Evolutionary conservation across 2,888 invertebrate genomes (phyloP).

Genomic region (Sipha maydis): DNA sequence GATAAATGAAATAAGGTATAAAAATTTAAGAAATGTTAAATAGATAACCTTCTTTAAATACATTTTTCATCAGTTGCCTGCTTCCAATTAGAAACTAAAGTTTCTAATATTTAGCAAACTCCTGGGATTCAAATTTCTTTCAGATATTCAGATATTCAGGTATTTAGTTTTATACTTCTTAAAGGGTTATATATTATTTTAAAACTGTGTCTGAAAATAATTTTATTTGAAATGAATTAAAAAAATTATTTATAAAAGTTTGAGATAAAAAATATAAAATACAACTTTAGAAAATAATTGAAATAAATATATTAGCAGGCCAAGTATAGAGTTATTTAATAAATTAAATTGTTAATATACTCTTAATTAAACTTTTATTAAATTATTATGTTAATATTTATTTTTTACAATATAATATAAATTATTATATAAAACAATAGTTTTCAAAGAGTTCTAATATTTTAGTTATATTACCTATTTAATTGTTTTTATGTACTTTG

Average conservation of each 20-base stretch:
- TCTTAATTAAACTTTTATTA: too few species aligned
- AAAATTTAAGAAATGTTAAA: conserved; percentile 33
- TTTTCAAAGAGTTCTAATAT: too few species aligned
- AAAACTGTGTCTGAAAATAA: neutral
- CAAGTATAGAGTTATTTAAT: too few species aligned
- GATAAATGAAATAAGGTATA: conserved; percentile 39
- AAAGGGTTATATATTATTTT: neutral
- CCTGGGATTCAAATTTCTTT: neutral
- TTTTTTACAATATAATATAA: too few species aligned
- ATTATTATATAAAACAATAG: too few species aligned
- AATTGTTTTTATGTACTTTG: too few species aligned
- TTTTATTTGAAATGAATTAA: neutral
- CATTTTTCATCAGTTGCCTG: neutral
- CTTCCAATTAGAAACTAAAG: neutral
- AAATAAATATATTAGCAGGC: too few species aligned
- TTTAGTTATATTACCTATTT: too few species aligned
- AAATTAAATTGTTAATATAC: too few species aligned
- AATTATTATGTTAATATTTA: too few species aligned
- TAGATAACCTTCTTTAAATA: conserved; percentile 13
- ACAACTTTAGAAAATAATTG: too few species aligned
- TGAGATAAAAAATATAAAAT: neutral
- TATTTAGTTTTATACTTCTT: neutral
- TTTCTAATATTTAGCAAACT: conserved; percentile 6
- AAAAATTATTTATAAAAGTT: neutral
- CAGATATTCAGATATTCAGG: neutral